Conservation (phyloP, 2,888 invertebrate species). For the Lapara coniferarum region DNA sequence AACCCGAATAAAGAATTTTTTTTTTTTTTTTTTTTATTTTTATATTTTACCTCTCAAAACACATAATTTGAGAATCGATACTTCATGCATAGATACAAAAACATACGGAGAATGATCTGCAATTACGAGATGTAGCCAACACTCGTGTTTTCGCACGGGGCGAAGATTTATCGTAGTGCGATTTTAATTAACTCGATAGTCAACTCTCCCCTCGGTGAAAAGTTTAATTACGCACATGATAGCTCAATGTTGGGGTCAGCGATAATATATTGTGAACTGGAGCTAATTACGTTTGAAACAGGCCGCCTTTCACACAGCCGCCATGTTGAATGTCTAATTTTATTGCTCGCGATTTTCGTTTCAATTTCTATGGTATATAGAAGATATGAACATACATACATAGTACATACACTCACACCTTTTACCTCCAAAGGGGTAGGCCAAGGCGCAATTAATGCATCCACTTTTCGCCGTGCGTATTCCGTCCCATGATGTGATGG, state of each 20-base stretch:
- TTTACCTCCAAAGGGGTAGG: too few species aligned
- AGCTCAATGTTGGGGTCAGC: slow-evolving; percentile 48
- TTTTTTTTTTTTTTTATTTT: too few species aligned
- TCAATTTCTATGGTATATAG: too few species aligned
- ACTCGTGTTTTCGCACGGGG: slow-evolving; percentile 69
- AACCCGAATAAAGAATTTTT: too few species aligned
- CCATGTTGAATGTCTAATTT: neutral
- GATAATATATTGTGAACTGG: slow-evolving; percentile 18
- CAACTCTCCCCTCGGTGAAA: slow-evolving; percentile 46
- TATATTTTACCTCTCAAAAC: neutral
- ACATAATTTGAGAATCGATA: neutral
- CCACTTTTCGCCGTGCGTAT: too few species aligned
- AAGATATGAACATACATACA: too few species aligned
- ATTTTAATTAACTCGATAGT: slow-evolving; percentile 75
- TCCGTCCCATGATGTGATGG: too few species aligned
- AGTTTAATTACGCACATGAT: slow-evolving; percentile 54
- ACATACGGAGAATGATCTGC: slow-evolving; percentile 54
- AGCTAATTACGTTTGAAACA: slow-evolving; percentile 17
- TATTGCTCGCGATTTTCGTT: neutral
- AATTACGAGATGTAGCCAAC: slow-evolving; percentile 54
- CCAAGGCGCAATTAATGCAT: too few species aligned
- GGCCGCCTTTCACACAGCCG: neutral
- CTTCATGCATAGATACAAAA: slow-evolving; percentile 40
- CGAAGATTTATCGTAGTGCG: slow-evolving; percentile 69
- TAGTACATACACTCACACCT: too few species aligned